Base-by-base conservation (phyloP, 2,888 invertebrate genomes). In the Leptopilina myrica region DNA sequence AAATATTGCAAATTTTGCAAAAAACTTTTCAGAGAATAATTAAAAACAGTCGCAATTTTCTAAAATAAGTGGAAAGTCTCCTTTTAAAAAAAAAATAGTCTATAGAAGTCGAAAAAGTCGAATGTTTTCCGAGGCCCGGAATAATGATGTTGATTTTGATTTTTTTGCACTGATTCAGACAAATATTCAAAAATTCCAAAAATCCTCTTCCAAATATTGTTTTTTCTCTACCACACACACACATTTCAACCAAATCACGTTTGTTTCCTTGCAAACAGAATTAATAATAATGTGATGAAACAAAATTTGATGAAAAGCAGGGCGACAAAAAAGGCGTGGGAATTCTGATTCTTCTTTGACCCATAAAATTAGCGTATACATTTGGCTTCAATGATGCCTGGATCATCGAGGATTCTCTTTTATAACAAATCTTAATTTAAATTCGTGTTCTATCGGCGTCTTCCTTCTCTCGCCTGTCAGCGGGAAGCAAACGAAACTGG, bases 401-500 rank as follows among this genome's bases (percentile, higher is more conserved):
- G n/a, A 73, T 73, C 73, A 73, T 73, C 73, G 56, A 73, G 73
- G 73, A 73, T 73, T 73, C 73, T 73, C 53, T 73, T 53, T 49
- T 49, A 49, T 49, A 49, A 73, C 73, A 73, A 73, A 73, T 73
- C 73, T 73, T 33, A 73, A 73, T 73, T 73, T 73, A 73, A 73
- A 73, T 73, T 73, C 73, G 73, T 73, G 73, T 56, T 73, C 73
- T 73, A 73, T 56, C 73, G 73, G 56, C 56, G 33, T 73, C 73
- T 73, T 73, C 73, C 56, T 73, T 73, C 73, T 73, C 73, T 73
- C 73, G 73, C 53, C 56, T 73, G 73, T 73, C 73, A 73, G 73
- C 73, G 73, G 73, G 73, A 73, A 73, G 73, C 73, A 73, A 73
- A 73, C 73, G 56, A 56, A 73, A 73, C 73, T 73, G 73, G 73